These are phyloP conservation scores for Ceraclea dissimilis DNA, from an alignment of 2,888 invertebrate genomes.

Conservation along the genomic window DNA sequence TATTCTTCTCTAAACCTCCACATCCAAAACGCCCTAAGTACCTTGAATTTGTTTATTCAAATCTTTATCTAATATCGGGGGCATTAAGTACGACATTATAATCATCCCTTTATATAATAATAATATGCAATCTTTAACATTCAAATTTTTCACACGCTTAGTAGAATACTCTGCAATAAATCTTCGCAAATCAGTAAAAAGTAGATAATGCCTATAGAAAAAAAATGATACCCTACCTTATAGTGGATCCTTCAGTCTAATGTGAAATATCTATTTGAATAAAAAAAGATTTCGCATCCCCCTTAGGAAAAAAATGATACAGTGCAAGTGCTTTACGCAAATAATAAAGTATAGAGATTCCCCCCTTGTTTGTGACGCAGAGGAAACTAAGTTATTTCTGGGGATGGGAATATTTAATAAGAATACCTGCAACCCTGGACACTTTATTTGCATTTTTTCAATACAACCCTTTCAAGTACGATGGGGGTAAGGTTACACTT, in stretches of 20 bases:
- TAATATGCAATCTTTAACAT: constrained; percentile 10
- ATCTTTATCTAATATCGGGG: neutral
- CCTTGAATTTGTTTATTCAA: constrained; percentile 8
- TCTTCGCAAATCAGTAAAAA: constrained; percentile 25
- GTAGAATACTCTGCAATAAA: constrained; percentile 23
- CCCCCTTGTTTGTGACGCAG: constrained; percentile 1
- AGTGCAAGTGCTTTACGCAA: constrained; percentile 26
- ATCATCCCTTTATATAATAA: constrained; percentile 8
- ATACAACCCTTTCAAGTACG: constrained; percentile 47
- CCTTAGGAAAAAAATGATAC: constrained; percentile 18
- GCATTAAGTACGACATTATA: neutral
- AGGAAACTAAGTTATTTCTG: constrained; percentile 14
- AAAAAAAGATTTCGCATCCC: constrained; percentile 26
- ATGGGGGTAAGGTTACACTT: constrained; percentile 52
- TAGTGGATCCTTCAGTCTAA: constrained; percentile 25
- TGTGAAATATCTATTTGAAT: constrained; percentile 26
- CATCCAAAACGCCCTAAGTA: constrained; percentile 11
- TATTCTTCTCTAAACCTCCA: constrained; percentile 15
- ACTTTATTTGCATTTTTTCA: constrained; percentile 50
- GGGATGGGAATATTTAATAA: constrained; percentile 18
- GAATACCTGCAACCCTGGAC: constrained; percentile 33
- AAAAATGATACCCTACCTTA: constrained; percentile 23
- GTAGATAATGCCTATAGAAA: constrained; percentile 21
- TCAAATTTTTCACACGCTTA: constrained; percentile 26
- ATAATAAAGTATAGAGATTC: constrained; percentile 20